Base-by-base conservation (phyloP, 92 coral and sea anemone species). In the Blastomussa wellsi region DNA sequence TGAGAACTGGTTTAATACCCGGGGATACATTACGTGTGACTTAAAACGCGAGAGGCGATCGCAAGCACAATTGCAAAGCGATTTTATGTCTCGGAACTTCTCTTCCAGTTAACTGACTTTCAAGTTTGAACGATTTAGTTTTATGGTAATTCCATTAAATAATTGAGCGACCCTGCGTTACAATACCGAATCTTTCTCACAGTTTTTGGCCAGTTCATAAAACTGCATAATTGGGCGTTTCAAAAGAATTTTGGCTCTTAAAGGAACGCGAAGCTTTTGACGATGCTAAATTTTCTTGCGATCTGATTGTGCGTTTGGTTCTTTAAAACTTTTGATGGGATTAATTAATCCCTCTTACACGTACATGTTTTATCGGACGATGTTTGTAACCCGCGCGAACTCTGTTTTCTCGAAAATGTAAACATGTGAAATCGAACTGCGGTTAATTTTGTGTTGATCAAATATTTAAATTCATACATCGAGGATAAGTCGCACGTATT, bases 81-180 rank as follows among this genome's bases (percentile, higher is more conserved):
- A 24, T 74, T 64, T 10, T 44, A 8, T 22, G 64, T 52, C 38
- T 67, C 52, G 29, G 35, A 66, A 65, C 75, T 11, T 62, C n/a
- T 60, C 78, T 44, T 29, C n/a, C 70, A 69, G 52, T 70, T 72
- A 81, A 37, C n/a, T n/a, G n/a, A n/a, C 67, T 51, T 13, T 49
- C 44, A 22, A 51, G 78, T 70, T 57, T 38, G 33, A 52, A 42
- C 70, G 53, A 36, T 7, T 51, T 52, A 12, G 15, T n/a, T 49
- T 51, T n/a, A 68, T 70, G 86, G 53, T 82, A 70, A 82, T 82
- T 80, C 67, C 32, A 53, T 67, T 66, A 28, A 44, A n/a, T n/a
- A n/a, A n/a, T n/a, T n/a, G n/a, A 67, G 41, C 1, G 24, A 32
- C 36, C 22, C 1, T 22, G 41, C 39, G 20, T 9, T 24, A 10